These are phyloP conservation scores for Ascidia mentula DNA, from an alignment of 23 tunicate genomes.

Conservation along the genomic window DNA sequence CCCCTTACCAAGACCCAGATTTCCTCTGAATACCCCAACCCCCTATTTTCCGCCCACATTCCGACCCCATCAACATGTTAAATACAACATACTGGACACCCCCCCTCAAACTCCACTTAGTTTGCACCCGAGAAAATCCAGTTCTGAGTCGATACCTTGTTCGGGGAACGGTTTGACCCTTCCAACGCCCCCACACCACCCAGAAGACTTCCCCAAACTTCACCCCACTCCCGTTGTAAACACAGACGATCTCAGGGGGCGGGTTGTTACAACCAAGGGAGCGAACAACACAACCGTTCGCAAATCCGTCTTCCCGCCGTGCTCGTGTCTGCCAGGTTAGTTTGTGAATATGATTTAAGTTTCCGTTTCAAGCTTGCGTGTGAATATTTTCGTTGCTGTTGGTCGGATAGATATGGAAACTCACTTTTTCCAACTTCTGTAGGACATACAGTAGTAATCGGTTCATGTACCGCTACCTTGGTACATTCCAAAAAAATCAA, in stretches of 20 bases:
- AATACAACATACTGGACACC: not conserved
- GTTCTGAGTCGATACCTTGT: not conserved
- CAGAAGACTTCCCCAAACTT: not conserved
- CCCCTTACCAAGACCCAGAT: too few relatives aligned
- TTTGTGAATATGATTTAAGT: too few relatives aligned
- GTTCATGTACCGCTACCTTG: too few relatives aligned
- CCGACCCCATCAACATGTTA: not conserved
- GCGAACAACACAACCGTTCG: conserved; percentile 30
- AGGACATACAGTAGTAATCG: too few relatives aligned
- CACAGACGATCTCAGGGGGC: conserved; percentile 53
- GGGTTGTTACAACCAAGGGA: conserved; percentile 8
- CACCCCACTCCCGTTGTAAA: not conserved
- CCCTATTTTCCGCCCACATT: not conserved
- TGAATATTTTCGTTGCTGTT: too few relatives aligned
- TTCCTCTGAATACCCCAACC: too few relatives aligned
- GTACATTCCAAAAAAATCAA: too few relatives aligned
- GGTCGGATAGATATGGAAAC: too few relatives aligned
- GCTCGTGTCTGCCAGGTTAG: conserved; percentile 46
- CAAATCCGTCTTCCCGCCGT: conserved; percentile 42
- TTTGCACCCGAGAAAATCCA: not conserved
- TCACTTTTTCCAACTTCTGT: too few relatives aligned
- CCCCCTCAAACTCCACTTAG: conserved; percentile 10
- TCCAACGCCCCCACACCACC: not conserved
- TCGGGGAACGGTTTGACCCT: not conserved
- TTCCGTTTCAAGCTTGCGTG: too few relatives aligned